Conservation (phyloP, 2,113 vertebrate species). For the crab-eating macaque (Macaca fascicularis) region T2T-MFA8v1.1 NC_088376.1:10153501-10154000, state of each 20-base stretch:
- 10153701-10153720: neutral
- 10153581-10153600: neutral
- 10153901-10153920: too few species aligned
- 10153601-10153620: neutral
- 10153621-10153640: neutral
- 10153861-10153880: too few species aligned
- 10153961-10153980: too few species aligned
- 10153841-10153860: too few species aligned
- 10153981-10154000: too few species aligned
- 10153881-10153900: too few species aligned
- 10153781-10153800: too few species aligned
- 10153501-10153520: neutral
- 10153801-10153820: too few species aligned
- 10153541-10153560: neutral
- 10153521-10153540: neutral
- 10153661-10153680: neutral
- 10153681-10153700: rapidly evolving
- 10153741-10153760: neutral
- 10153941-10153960: too few species aligned
- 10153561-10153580: neutral
- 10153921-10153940: too few species aligned
- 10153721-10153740: neutral
- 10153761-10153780: neutral
- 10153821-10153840: too few species aligned
- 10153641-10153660: neutral